Conservation (phyloP, 2,888 invertebrate species). For the Rhingia rostrata region DNA sequence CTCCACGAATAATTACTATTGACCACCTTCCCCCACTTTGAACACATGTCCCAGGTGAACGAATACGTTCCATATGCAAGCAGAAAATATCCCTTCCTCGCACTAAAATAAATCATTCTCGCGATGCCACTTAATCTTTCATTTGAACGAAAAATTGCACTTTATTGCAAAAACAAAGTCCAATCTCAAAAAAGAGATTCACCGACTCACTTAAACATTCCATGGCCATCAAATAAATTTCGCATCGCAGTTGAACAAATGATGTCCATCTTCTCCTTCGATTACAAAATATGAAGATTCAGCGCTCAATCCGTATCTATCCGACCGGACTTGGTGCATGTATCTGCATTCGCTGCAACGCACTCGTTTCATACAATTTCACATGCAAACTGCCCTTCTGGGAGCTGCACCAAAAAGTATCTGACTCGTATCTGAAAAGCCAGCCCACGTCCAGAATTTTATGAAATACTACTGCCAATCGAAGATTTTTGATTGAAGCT, state of each 20-base stretch:
- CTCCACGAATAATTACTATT: too few species aligned
- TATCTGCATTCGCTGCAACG: slow-evolving; percentile 2
- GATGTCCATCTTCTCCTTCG: slow-evolving; percentile 44
- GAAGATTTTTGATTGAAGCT: slow-evolving; percentile 63
- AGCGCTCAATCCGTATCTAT: neutral
- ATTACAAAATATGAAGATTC: slow-evolving; percentile 39
- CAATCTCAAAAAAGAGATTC: slow-evolving; percentile 7
- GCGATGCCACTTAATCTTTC: slow-evolving; percentile 12
- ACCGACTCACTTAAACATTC: slow-evolving; percentile 34
- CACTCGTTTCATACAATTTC: slow-evolving; percentile 22
- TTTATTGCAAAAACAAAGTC: slow-evolving; percentile 1
- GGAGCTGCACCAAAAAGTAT: slow-evolving; percentile 21
- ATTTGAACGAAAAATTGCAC: neutral
- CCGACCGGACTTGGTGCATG: slow-evolving; percentile 26
- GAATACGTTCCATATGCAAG: neutral
- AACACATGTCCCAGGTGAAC: neutral
- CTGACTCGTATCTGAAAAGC: slow-evolving; percentile 11
- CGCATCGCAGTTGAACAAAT: slow-evolving; percentile 46
- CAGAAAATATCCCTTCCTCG: neutral
- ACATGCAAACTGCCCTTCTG: slow-evolving; percentile 36
- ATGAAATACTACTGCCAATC: slow-evolving; percentile 59
- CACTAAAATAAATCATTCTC: slow-evolving; percentile 17
- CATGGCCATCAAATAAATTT: slow-evolving; percentile 44
- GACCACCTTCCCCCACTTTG: too few species aligned
- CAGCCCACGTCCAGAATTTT: slow-evolving; percentile 42